These are phyloP conservation scores for Planococcus citri DNA, from an alignment of 1,140 invertebrate genomes.

Conservation along the genomic window DNA sequence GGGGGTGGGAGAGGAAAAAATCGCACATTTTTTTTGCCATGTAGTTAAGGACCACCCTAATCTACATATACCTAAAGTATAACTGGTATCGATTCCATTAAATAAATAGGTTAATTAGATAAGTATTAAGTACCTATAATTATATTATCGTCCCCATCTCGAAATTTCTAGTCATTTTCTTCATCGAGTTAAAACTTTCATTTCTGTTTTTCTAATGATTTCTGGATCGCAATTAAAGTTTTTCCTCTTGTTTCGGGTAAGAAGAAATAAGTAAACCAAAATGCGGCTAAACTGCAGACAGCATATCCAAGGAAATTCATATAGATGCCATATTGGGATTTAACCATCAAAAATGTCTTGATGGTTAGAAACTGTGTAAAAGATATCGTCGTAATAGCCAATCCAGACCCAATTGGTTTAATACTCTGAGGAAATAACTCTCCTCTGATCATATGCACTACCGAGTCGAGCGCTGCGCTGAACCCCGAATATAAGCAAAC, in stretches of 20 bases:
- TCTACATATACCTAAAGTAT: no score
- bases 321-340: constrained; percentile 45
- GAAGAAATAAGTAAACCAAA: constrained; percentile 42
- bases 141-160: no score
- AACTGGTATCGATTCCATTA: no score
- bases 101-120: no score
- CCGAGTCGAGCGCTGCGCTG: constrained; percentile 42
- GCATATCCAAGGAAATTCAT: constrained; percentile 69
- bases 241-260: constrained; percentile 74
- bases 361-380: constrained; percentile 54
- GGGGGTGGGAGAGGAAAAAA: no score
- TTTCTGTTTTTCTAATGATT: background rate
- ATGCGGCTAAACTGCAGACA: constrained; percentile 47
- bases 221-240: constrained; percentile 56
- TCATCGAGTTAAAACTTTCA: background rate
- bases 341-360: constrained; percentile 52
- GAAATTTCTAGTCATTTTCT: no score
- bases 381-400: constrained; percentile 35
- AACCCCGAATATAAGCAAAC: constrained; percentile 41
- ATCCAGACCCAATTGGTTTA: constrained; percentile 41
- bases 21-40: no score
- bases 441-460: constrained; percentile 46
- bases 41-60: no score
- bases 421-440: constrained; percentile 49
- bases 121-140: no score